Evolutionary conservation across 2,113 vertebrate genomes (phyloP).

Genomic region (Pica pica): DNA sequence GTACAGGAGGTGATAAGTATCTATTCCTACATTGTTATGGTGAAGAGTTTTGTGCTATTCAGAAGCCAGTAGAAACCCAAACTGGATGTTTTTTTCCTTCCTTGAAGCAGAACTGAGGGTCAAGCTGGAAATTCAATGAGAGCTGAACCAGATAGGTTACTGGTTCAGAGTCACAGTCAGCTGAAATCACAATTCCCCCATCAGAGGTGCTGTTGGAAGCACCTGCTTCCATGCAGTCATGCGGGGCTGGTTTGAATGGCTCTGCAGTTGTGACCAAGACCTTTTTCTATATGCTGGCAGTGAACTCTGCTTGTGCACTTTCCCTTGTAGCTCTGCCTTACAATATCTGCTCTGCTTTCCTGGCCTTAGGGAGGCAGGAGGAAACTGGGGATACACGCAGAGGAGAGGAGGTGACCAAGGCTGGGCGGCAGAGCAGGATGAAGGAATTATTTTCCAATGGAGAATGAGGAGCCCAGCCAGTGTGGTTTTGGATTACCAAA

Average conservation of each 20-base stretch:
- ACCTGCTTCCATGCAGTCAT: fast-evolving
- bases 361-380: neutral
- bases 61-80: neutral
- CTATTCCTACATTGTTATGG: neutral
- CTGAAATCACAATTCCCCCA: neutral
- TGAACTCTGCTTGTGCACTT: fast-evolving
- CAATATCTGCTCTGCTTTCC: neutral
- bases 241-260: neutral
- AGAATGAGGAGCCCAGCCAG: neutral
- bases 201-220: neutral
- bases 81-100: neutral
- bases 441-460: neutral
- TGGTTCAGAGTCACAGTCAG: neutral
- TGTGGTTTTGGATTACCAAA: neutral
- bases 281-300: neutral
- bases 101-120: neutral
- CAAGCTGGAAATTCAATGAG: neutral
- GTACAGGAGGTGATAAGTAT: neutral
- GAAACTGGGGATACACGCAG: neutral
- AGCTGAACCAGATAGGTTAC: neutral
- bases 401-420: neutral
- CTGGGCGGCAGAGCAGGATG: neutral
- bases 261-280: neutral
- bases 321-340: neutral
- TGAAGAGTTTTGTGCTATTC: neutral